Conservation (phyloP, 2,888 invertebrate species). For the Sphinx pinastri region DNA sequence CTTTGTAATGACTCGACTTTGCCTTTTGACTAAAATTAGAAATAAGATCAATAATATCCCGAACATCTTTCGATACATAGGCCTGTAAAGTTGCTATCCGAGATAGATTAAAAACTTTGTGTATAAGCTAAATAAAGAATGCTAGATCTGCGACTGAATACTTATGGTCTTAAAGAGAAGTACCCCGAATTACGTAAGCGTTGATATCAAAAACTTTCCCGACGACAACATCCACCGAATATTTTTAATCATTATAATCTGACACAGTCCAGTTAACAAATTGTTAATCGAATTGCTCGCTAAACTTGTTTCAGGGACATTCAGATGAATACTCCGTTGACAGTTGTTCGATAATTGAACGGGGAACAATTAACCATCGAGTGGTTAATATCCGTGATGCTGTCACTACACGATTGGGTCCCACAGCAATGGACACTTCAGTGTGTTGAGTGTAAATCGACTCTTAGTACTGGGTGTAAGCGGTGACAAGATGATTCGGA, state of each 20-base stretch:
- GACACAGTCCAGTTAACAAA: conserved; percentile 30
- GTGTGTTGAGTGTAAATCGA: conserved; percentile 72
- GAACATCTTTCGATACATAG: too few relatives aligned
- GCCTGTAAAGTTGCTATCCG: too few relatives aligned
- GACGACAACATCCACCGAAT: background rate
- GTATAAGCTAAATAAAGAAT: too few relatives aligned
- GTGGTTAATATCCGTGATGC: conserved; percentile 78
- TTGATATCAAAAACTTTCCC: background rate
- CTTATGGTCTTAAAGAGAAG: too few relatives aligned
- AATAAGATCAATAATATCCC: too few relatives aligned
- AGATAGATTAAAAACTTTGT: too few relatives aligned
- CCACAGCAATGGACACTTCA: conserved; percentile 66
- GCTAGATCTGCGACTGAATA: too few relatives aligned
- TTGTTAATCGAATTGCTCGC: conserved; percentile 52
- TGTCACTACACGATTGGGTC: conserved; percentile 71
- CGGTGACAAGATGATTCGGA: conserved; percentile 28
- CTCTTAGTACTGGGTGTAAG: conserved; percentile 54
- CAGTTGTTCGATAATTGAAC: conserved; percentile 81
- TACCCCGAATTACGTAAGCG: background rate
- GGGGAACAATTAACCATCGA: conserved; percentile 80
- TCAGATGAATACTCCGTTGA: conserved; percentile 63
- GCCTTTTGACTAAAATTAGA: too few relatives aligned
- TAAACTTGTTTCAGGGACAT: conserved; percentile 61
- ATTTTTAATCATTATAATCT: conserved; percentile 28
- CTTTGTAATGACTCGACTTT: too few relatives aligned